Conservation (phyloP, 2,797 vertebrate genomes). For the Tinamus major region DNA sequence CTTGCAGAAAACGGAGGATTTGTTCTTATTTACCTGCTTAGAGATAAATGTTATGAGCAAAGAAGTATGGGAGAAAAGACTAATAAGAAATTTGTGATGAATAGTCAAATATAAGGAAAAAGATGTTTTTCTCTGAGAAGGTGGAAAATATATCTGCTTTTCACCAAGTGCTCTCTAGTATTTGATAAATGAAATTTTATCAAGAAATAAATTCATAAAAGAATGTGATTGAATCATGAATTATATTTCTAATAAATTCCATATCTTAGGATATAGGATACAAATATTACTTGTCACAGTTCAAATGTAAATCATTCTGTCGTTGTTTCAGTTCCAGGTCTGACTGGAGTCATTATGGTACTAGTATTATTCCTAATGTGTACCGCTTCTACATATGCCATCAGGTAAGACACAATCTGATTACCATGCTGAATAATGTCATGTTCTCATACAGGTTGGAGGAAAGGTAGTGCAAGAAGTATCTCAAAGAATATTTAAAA, state of each 20-base stretch:
- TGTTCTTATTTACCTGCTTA: not conserved
- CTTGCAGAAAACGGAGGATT: not conserved
- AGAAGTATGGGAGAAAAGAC: not conserved
- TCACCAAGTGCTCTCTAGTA: not conserved
- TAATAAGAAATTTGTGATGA: not conserved
- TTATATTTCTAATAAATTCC: not conserved
- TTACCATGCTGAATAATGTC: not conserved
- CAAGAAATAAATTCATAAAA: not conserved
- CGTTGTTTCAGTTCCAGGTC: conserved; percentile 87
- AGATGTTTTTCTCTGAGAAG: not conserved
- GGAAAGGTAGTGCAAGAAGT: not conserved
- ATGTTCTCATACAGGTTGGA: not conserved
- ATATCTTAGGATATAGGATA: not conserved
- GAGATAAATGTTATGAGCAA: not conserved
- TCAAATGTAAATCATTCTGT: not conserved
- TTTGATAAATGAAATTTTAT: not conserved
- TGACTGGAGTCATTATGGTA: conserved; percentile 93
- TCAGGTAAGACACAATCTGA: conserved; percentile 83
- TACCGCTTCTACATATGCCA: conserved; percentile 91
- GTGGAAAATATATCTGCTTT: not conserved
- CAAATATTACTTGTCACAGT: not conserved
- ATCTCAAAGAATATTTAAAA: conserved; percentile 3
- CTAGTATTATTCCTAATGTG: conserved; percentile 96
- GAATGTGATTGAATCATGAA: not conserved
- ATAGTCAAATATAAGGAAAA: not conserved